Base-by-base conservation (phyloP, 2,888 invertebrate genomes). In the Isotomurus palustris region DNA sequence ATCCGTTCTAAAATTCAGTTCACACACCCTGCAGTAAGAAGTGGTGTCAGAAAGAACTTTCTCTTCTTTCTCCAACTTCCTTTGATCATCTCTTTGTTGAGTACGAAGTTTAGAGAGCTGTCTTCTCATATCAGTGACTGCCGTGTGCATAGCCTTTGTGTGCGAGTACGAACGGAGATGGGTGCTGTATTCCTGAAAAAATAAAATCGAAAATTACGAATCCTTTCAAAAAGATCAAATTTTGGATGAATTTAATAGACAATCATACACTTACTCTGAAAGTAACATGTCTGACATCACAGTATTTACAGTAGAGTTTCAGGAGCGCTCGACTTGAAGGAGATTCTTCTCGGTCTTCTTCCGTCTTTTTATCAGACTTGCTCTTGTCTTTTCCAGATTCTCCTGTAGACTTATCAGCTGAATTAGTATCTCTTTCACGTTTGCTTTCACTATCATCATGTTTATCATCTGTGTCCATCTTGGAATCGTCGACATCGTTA, bases 41-140 rank as follows among this genome's bases (percentile, higher is more conserved):
- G 70, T 66, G 8, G 70, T 70, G 25, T 70, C 70, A 1, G 67
- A 68, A 6, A 70, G 43, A 5, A 64, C 67, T 56, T 70, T 70
- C 19, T 65, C 65, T 10, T 63, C 64, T 45, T 70, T 67, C 38
- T 70, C 70, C n/a, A 67, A 49, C 43, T 66, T 64, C 8, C 67
- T 47, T 41, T 70, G 70, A 45, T 68, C 65, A 44, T 70, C 70
- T 14, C 68, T 53, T 52, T 67, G 66, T 38, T 67, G 53, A 19
- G 40, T 56, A 14, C 68, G 60, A n/a, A 67, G 44, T 19, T 60
- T 56, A 14, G 54, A 58, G 1, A 70, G 53, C 44, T 62, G 63
- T 35, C 58, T 66, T 19, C 66, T 53, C 66, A 68, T 66, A 14
- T 66, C 65, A 6, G 58, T 48, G 1, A 68, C 65, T 12, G 63